Percentiles rank a stretch among this genome's conserved stretches.
Evolutionary conservation across 1,140 invertebrate species (phyloP).

Genomic region (Microplitis demolitor): DNA sequence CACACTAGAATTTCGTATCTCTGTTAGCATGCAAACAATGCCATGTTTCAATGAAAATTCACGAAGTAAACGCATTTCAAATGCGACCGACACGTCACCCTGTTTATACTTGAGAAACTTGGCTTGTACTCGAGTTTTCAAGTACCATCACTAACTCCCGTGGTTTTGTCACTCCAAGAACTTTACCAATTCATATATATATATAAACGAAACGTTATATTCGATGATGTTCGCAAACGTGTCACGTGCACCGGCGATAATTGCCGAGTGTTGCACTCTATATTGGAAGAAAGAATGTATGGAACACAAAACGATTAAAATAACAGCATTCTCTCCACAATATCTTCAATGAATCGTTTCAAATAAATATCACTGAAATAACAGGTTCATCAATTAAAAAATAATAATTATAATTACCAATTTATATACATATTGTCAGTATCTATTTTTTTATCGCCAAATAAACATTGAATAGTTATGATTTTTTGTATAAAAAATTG

Average conservation of each 20-base stretch:
- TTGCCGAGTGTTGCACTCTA: neutral
- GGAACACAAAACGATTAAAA: slow-evolving; percentile 16
- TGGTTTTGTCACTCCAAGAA: neutral
- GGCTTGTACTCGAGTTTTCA: slow-evolving; percentile 2
- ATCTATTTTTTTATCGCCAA: neutral
- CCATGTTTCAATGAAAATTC: slow-evolving; percentile 19
- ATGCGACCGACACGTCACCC: slow-evolving; percentile 3
- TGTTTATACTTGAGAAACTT: slow-evolving; percentile 1
- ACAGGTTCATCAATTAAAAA: slow-evolving; percentile 14
- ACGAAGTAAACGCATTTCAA: neutral
- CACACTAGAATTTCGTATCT: neutral
- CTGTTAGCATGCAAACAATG: neutral
- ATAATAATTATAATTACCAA: slow-evolving; percentile 11
- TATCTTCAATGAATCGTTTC: neutral
- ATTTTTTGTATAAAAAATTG: too few relatives aligned
- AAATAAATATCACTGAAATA: slow-evolving; percentile 1
- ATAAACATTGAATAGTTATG: neutral
- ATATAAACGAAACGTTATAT: neutral
- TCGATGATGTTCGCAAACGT: neutral
- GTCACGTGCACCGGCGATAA: slow-evolving; percentile 9
- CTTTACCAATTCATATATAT: neutral
- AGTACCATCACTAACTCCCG: neutral
- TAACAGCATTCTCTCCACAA: neutral
- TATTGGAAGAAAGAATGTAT: slow-evolving; percentile 5
- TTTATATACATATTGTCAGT: neutral